Conservation (phyloP, 1,140 invertebrate genomes). For the Nasonia giraulti region DNA sequence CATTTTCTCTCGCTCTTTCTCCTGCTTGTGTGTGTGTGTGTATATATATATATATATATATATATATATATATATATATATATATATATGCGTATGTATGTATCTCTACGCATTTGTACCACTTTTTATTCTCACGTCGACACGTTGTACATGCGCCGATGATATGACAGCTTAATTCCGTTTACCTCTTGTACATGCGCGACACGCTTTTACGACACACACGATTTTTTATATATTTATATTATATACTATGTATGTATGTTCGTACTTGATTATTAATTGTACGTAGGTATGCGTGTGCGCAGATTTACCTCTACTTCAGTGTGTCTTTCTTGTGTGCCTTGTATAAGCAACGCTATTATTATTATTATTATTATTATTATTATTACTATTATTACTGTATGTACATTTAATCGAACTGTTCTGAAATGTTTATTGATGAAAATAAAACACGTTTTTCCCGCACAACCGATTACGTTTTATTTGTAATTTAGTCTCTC, state of each 20-base stretch:
- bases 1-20: not conserved
- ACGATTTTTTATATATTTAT: constrained; percentile 19
- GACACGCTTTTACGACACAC: not conserved
- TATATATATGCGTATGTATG: not conserved
- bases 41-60: too few species aligned
- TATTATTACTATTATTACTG: not conserved
- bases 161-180: constrained; percentile 26
- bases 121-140: constrained; percentile 17
- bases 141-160: not conserved
- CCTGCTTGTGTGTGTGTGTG: too few species aligned
- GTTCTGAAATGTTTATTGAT: constrained; percentile 30
- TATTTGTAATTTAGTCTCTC: constrained; percentile 40
- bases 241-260: not conserved
- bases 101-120: constrained; percentile 28
- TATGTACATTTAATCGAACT: constrained; percentile 22
- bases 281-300: not conserved
- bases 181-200: not conserved
- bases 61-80: too few species aligned
- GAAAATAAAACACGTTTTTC: constrained; percentile 37
- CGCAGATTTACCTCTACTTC: not conserved
- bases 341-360: constrained; percentile 11
- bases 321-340: not conserved
- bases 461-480: constrained; percentile 12
- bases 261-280: not conserved
- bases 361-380: too few species aligned